phyloP scores from a whole-genome alignment of 1,140 invertebrate species.

The Papilio glaucus region DNA sequence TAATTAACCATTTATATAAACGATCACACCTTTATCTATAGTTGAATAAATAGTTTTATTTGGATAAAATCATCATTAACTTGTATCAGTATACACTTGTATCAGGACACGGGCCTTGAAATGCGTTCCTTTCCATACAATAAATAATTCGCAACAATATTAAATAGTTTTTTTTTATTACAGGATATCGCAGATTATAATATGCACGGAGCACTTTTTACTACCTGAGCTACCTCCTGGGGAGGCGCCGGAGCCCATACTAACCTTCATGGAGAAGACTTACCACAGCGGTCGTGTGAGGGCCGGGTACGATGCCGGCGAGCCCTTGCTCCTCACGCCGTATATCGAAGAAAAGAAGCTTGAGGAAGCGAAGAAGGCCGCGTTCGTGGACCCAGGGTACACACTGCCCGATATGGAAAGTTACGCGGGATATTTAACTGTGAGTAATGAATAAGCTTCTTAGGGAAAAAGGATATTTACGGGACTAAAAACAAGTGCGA shows the following conservation, averaged over 20 bases:
- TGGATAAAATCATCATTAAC: no score
- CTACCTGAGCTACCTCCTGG: conserved; percentile 68
- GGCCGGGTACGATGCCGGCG: conserved; percentile 57
- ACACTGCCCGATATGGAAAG: conserved; percentile 72
- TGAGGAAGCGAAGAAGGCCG: conserved; percentile 69
- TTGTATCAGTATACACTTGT: no score
- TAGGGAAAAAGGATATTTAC: no score
- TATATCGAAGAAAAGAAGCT: conserved; percentile 69
- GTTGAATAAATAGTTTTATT: no score
- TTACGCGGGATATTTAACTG: conserved; percentile 78
- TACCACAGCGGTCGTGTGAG: conserved; percentile 58
- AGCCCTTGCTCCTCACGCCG: conserved; percentile 69
- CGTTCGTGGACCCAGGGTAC: conserved; percentile 69
- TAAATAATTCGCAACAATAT: no score
- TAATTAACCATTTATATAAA: no score
- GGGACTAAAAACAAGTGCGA: no score
- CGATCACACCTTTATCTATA: no score
- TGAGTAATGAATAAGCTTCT: conserved; percentile 43
- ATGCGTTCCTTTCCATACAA: no score
- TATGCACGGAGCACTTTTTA: conserved; percentile 50
- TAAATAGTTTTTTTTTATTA: neutral
- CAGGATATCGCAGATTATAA: conserved; percentile 52
- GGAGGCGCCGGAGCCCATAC: conserved; percentile 72
- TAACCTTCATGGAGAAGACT: conserved; percentile 70
- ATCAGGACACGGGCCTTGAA: no score